These are phyloP conservation scores for Slavum lentiscoides DNA, from an alignment of 2,888 invertebrate genomes.

Conservation along the genomic window DNA sequence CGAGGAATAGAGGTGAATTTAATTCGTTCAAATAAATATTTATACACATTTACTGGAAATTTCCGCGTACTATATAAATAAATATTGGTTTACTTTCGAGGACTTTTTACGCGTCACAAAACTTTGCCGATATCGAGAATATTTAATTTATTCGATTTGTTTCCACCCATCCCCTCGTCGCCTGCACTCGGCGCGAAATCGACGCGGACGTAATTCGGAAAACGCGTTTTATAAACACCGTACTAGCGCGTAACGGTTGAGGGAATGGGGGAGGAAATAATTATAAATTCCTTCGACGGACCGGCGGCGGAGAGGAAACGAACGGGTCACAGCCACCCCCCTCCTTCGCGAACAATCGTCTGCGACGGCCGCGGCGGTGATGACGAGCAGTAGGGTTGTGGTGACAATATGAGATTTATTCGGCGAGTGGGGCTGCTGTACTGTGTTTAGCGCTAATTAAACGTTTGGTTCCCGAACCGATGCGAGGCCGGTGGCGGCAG, in stretches of 20 bases:
- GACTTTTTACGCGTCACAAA: background rate
- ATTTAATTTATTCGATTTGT: background rate
- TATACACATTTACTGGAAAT: background rate
- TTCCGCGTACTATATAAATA: background rate
- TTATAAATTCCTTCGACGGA: background rate
- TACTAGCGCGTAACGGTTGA: no score
- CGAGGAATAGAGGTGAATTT: background rate
- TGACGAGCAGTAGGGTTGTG: no score
- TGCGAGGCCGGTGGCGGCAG: no score
- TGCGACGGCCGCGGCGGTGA: no score
- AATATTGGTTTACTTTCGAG: background rate
- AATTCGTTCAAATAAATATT: background rate
- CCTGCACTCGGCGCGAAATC: no score
- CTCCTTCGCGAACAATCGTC: background rate
- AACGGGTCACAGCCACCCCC: no score
- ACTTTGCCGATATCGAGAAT: background rate
- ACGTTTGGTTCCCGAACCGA: conserved; percentile 30
- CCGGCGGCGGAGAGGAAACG: background rate
- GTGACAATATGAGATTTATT: no score
- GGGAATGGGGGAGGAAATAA: background rate
- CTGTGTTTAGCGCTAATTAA: conserved; percentile 28
- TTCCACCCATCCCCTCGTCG: no score
- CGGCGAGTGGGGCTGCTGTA: no score
- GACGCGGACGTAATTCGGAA: background rate
- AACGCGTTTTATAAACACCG: background rate